phyloP scores from a whole-genome alignment of 2,797 vertebrate genomes.

The Lacerta agilis region DNA sequence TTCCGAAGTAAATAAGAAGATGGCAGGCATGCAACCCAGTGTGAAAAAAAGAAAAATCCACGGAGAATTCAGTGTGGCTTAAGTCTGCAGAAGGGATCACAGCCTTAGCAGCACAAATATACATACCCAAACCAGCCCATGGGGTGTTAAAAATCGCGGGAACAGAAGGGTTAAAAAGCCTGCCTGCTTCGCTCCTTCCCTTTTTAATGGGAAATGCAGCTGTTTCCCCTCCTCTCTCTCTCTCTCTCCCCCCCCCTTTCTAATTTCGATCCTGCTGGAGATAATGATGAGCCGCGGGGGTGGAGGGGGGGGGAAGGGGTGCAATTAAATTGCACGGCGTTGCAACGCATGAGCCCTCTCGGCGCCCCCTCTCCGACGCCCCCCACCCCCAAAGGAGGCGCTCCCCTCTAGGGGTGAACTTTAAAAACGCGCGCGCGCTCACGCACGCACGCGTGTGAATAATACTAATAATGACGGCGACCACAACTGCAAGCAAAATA shows the following conservation, averaged over 20 bases:
- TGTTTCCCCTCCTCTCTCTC: neutral
- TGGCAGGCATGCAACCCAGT: too few species aligned
- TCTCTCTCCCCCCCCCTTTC: neutral
- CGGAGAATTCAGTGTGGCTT: neutral
- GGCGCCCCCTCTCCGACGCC: neutral
- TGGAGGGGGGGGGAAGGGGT: neutral
- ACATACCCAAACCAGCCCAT: too few species aligned
- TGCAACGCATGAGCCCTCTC: neutral
- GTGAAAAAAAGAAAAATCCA: neutral
- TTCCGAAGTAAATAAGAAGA: too few species aligned
- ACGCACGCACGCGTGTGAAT: too few species aligned
- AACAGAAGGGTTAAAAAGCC: neutral
- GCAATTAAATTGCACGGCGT: neutral
- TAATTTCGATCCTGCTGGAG: neutral
- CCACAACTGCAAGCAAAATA: too few species aligned
- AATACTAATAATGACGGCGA: too few species aligned
- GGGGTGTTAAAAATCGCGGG: neutral
- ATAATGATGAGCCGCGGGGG: neutral
- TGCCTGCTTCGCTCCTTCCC: neutral
- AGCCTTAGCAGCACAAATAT: too few species aligned
- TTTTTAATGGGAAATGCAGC: neutral
- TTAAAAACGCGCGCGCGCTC: neutral
- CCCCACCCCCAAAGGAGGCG: too few species aligned
- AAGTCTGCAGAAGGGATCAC: neutral
- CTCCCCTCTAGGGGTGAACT: neutral